Percentiles rank a stretch among this genome's conserved stretches.
Conservation (phyloP, 2,888 invertebrate genomes). For the Neoaliturus tenellus region DNA sequence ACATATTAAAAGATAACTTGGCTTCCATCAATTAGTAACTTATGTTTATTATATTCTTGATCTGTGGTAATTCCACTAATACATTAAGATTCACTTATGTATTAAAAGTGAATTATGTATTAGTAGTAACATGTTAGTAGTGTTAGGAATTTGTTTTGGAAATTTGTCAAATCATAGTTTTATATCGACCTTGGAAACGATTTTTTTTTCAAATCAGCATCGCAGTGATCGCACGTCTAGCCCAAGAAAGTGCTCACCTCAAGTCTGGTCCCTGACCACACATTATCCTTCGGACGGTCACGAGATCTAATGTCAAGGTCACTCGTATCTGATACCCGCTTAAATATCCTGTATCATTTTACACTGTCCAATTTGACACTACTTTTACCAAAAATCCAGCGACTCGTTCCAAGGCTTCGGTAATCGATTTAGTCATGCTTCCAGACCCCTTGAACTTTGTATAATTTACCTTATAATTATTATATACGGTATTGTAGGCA, state of each 20-base stretch:
- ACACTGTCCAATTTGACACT: not conserved
- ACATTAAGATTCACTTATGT: too few species aligned
- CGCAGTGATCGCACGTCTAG: too few species aligned
- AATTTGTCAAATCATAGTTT: too few species aligned
- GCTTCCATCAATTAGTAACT: too few species aligned
- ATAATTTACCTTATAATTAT: constrained; percentile 25
- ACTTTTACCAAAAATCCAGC: not conserved
- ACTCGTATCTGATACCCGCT: not conserved
- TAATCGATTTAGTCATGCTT: constrained; percentile 8
- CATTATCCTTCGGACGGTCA: not conserved
- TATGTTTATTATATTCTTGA: too few species aligned
- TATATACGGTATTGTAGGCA: constrained; percentile 15
- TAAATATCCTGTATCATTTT: not conserved
- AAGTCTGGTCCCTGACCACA: constrained; percentile 1
- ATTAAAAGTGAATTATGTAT: too few species aligned
- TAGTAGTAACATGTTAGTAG: too few species aligned
- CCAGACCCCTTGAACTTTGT: constrained; percentile 15
- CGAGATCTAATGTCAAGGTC: constrained; percentile 6
- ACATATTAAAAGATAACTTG: too few species aligned
- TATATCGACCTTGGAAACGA: too few species aligned
- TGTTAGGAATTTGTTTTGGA: too few species aligned
- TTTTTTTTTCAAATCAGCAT: too few species aligned
- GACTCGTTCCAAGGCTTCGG: not conserved
- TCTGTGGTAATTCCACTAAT: too few species aligned
- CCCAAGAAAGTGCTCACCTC: not conserved